Evolutionary conservation across 1,140 invertebrate genomes (phyloP).

Genomic region (Aphaenogaster ashmeadi): DNA sequence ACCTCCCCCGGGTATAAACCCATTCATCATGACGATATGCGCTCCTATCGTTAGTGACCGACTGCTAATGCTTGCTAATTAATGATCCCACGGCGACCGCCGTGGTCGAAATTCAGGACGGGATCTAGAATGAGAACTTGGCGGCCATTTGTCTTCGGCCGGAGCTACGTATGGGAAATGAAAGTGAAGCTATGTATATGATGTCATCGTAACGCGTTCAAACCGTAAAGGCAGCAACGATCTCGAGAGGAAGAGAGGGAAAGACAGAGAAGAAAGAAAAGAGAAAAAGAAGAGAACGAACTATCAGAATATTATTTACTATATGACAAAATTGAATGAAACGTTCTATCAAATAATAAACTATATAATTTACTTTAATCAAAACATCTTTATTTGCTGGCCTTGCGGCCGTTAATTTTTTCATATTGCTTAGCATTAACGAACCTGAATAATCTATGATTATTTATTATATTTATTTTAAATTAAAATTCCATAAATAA

Average conservation of each 20-base stretch:
- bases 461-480: not conserved
- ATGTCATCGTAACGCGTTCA: conserved; percentile 17
- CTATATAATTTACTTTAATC: too few relatives aligned
- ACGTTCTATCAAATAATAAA: too few relatives aligned
- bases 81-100: conserved; percentile 43
- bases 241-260: not conserved
- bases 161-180: not conserved
- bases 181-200: not conserved
- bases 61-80: conserved; percentile 55
- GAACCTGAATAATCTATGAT: too few relatives aligned
- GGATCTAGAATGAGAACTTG: conserved; percentile 26
- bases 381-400: too few relatives aligned
- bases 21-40: conserved; percentile 46
- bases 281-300: not conserved
- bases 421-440: too few relatives aligned
- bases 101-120: conserved; percentile 55
- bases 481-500: not conserved
- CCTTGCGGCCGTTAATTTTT: too few relatives aligned
- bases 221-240: not conserved
- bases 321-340: too few relatives aligned
- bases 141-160: conserved; percentile 44
- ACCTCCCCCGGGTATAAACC: conserved; percentile 29
- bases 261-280: not conserved
- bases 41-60: conserved; percentile 48
- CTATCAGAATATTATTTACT: not conserved